Evolutionary conservation across 2,888 invertebrate genomes (phyloP).

Genomic region (Himalopsyche anomala): DNA sequence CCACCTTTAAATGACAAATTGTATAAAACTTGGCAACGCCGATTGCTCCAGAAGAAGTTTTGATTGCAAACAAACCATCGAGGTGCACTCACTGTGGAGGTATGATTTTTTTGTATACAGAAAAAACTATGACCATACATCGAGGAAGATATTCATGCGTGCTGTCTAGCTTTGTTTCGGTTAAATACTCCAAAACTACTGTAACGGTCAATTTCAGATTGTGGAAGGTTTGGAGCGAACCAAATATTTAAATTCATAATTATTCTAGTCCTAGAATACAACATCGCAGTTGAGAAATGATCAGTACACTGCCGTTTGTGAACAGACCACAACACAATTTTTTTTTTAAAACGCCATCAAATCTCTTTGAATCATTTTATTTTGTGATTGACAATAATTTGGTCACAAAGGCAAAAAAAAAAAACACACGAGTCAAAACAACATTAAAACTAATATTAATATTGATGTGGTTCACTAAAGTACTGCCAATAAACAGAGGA

Average conservation of each 20-base stretch:
- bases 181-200: no score
- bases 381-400: neutral
- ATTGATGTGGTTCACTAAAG: slow-evolving; percentile 34
- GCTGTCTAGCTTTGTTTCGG: no score
- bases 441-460: slow-evolving; percentile 23
- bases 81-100: no score
- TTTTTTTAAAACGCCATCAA: neutral
- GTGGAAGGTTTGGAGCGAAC: neutral
- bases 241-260: slow-evolving; percentile 42
- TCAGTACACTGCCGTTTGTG: slow-evolving; percentile 40
- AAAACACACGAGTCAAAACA: slow-evolving; percentile 30
- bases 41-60: no score
- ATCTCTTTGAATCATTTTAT: slow-evolving; percentile 3
- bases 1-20: no score
- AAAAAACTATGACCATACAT: no score
- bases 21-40: no score
- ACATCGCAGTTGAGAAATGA: slow-evolving; percentile 42
- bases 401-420: slow-evolving; percentile 27
- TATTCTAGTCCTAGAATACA: slow-evolving; percentile 27
- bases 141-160: no score
- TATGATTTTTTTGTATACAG: no score
- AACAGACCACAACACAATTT: neutral
- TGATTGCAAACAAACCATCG: no score
- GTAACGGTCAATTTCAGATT: no score
- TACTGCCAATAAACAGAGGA: slow-evolving; percentile 33